A percentile compares a stretch with the other conserved stretches of the same genome.
Conservation (phyloP, 2,888 invertebrate genomes). For the Philereme transversata region DNA sequence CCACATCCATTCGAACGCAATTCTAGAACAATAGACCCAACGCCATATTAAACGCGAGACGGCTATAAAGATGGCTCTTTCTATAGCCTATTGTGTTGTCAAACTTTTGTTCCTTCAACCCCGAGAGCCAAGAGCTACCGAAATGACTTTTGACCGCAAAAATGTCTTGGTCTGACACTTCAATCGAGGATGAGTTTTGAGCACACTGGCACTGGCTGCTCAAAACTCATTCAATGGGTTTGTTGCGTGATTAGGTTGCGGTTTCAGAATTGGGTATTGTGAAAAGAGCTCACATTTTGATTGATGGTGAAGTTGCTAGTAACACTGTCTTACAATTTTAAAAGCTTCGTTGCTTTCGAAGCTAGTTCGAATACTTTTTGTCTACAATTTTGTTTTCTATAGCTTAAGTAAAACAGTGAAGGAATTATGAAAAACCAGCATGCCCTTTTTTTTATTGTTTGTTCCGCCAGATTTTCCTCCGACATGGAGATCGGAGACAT, state of each 20-base stretch:
- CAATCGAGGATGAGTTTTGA: constrained; percentile 18
- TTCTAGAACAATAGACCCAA: constrained; percentile 37
- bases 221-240: constrained; percentile 13
- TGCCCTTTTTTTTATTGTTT: too few species aligned
- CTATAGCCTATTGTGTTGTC: constrained; percentile 35
- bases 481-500: too few species aligned
- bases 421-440: too few species aligned
- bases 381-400: background rate
- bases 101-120: constrained; percentile 32
- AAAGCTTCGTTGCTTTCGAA: too few species aligned
- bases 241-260: constrained; percentile 2
- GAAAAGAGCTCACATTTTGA: background rate
- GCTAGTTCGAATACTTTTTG: too few species aligned
- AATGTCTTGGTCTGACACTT: constrained; percentile 24
- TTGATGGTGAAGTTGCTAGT: background rate
- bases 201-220: too few species aligned
- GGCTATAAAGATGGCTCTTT: constrained; percentile 23
- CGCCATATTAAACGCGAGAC: constrained; percentile 26
- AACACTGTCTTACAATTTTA: too few species aligned
- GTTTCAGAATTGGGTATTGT: constrained; percentile 7
- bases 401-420: too few species aligned
- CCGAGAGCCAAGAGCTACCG: constrained; percentile 9
- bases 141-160: constrained; percentile 31
- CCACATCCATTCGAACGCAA: constrained; percentile 8
- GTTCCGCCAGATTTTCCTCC: too few species aligned